Evolutionary conservation across 30 jellyfish, hydroid and myxozoan genomes (phyloP).

Genomic region (Pelagia noctiluca): DNA sequence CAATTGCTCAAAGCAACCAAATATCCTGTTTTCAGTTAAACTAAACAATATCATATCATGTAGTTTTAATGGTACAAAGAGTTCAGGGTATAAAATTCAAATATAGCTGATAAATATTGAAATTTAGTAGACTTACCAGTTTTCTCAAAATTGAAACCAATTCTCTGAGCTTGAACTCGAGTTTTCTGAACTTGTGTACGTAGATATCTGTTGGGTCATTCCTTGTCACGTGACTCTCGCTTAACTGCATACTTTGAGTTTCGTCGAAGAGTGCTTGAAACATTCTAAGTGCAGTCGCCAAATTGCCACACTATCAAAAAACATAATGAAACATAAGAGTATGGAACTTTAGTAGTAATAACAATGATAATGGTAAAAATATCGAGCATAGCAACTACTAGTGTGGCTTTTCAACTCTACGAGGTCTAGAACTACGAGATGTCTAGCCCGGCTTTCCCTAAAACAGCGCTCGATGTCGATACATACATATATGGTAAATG

Average conservation of each 20-base stretch:
- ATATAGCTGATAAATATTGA: no score
- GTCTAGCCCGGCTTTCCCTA: no score
- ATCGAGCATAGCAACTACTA: not conserved
- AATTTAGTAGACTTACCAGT: slow-evolving; percentile 17
- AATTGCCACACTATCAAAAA: slow-evolving; percentile 17
- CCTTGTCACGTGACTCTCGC: slow-evolving; percentile 1
- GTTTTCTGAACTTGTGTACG: slow-evolving; percentile 14
- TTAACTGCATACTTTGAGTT: slow-evolving; percentile 12
- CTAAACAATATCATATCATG: no score
- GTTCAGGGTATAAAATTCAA: no score
- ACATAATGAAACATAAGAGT: no score
- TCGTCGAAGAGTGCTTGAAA: not conserved
- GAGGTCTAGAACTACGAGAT: no score
- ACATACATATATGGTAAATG: no score
- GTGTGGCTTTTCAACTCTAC: no score
- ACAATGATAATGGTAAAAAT: not conserved
- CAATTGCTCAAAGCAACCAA: no score
- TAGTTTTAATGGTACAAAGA: no score
- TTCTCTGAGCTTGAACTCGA: slow-evolving; percentile 20
- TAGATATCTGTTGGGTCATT: not conserved
- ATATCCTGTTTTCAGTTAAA: no score
- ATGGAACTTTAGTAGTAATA: not conserved
- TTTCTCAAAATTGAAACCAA: slow-evolving; percentile 7
- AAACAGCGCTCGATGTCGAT: no score
- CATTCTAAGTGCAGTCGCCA: not conserved